Conservation (phyloP, 2,888 invertebrate genomes). For the Cinara cedri region DNA sequence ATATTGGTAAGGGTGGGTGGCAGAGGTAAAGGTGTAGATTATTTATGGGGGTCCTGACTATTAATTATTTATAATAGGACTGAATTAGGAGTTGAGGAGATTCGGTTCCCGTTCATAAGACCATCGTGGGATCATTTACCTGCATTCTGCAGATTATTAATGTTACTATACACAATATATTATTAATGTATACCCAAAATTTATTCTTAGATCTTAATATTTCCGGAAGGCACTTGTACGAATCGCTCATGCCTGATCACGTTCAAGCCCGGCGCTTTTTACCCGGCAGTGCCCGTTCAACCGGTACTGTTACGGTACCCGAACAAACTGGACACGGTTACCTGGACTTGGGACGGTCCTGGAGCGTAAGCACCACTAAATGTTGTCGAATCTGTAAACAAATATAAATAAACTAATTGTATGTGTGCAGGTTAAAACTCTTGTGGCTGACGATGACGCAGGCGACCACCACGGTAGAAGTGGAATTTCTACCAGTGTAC, state of each 20-base stretch:
- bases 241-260: slow-evolving; percentile 89
- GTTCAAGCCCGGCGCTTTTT: slow-evolving; percentile 91
- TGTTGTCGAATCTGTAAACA: too few species aligned
- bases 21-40: too few species aligned
- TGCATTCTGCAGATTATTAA: too few species aligned
- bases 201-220: slow-evolving; percentile 78
- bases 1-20: too few species aligned
- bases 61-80: too few species aligned
- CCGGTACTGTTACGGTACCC: slow-evolving; percentile 91
- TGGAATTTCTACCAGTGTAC: slow-evolving; percentile 92
- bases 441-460: slow-evolving; percentile 89
- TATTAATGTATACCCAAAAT: neutral
- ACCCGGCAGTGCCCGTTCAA: slow-evolving; percentile 93
- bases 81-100: too few species aligned
- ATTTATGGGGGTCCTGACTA: too few species aligned
- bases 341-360: slow-evolving; percentile 95
- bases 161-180: too few species aligned
- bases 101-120: too few species aligned
- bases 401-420: neutral
- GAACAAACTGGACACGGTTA: slow-evolving; percentile 85
- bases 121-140: too few species aligned
- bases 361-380: slow-evolving; percentile 77
- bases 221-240: slow-evolving; percentile 96
- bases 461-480: slow-evolving; percentile 84
- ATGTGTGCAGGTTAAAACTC: slow-evolving; percentile 72